Conservation (phyloP, 2,888 invertebrate genomes). For the Drosophila mayaguana region DNA sequence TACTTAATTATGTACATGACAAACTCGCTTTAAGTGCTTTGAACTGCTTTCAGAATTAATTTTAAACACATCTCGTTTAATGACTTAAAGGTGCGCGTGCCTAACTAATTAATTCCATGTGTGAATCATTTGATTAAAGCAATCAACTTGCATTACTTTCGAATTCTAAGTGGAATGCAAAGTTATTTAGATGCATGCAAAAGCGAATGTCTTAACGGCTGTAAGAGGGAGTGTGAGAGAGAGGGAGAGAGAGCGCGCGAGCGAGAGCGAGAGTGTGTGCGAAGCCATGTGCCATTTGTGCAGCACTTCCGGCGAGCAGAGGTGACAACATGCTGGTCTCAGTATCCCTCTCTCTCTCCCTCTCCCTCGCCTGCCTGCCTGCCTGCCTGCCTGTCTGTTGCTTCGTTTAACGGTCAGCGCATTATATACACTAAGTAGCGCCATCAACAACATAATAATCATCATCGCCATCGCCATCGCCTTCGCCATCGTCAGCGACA, state of each 20-base stretch:
- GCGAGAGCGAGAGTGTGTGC: not conserved
- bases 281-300: slow-evolving; percentile 53
- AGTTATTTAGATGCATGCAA: not conserved
- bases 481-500: not conserved
- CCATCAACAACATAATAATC: slow-evolving; percentile 39
- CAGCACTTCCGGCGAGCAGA: slow-evolving; percentile 56
- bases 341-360: slow-evolving; percentile 1
- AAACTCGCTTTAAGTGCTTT: not conserved
- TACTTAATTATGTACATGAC: not conserved
- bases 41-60: not conserved
- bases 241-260: not conserved
- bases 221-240: not conserved
- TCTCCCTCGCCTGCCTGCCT: not conserved
- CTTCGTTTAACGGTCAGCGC: slow-evolving; percentile 56
- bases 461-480: slow-evolving; percentile 9
- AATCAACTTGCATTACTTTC: slow-evolving; percentile 6
- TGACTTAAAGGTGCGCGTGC: not conserved
- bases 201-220: not conserved
- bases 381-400: slow-evolving; percentile 22
- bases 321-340: slow-evolving; percentile 48
- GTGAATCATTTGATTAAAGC: not conserved
- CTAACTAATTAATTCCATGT: not conserved
- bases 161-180: not conserved
- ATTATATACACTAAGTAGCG: slow-evolving; percentile 60
- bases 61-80: not conserved